Evolutionary conservation across 2,113 vertebrate genomes (phyloP).

Genomic region (Oncorhynchus kisutch): DNA sequence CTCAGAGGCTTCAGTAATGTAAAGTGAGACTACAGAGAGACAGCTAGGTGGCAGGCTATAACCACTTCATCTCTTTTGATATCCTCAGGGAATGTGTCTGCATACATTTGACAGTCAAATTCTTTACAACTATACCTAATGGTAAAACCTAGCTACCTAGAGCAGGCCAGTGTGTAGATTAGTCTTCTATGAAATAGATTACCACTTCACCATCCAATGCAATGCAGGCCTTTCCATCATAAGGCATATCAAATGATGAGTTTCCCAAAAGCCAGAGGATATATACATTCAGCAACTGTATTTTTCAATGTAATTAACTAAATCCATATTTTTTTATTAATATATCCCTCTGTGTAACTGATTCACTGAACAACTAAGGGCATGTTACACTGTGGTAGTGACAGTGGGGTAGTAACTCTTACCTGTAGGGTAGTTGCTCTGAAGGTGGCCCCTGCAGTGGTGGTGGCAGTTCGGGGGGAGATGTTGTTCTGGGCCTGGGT

Average conservation of each 20-base stretch:
- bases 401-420: constrained; percentile 22
- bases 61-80: neutral
- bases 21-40: neutral
- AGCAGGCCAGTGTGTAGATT: too few species aligned
- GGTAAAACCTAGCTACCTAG: too few species aligned
- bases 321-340: too few species aligned
- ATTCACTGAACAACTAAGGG: neutral
- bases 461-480: constrained; percentile 76
- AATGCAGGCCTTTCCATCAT: too few species aligned
- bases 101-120: neutral
- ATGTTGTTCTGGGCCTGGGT: constrained; percentile 79
- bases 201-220: too few species aligned
- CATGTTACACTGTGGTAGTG: too few species aligned
- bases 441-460: constrained; percentile 77
- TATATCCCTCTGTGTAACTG: neutral
- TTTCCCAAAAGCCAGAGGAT: too few species aligned
- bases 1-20: neutral
- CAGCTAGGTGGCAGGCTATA: constrained; percentile 21
- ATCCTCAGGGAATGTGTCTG: neutral
- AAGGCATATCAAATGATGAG: too few species aligned
- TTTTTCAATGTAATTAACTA: too few species aligned
- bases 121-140: too few species aligned
- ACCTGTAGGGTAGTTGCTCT: constrained; percentile 83
- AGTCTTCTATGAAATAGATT: too few species aligned
- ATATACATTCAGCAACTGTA: too few species aligned